Evolutionary conservation across 2,888 invertebrate species (phyloP), one percentile per base, ranked within the genome.

Genomic region (Dioctria rufipes): DNA sequence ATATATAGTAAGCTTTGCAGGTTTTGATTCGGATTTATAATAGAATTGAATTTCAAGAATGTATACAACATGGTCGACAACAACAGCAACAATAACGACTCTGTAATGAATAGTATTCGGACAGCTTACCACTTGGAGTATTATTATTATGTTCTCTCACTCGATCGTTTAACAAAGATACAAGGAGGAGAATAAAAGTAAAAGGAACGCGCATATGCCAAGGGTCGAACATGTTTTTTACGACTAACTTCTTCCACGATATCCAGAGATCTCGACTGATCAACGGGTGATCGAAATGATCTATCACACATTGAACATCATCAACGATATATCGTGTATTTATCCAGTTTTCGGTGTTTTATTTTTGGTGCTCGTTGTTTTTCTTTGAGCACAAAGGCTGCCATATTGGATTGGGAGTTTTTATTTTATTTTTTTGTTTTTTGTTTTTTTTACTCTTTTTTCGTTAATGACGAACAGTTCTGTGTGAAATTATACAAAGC

Each of bases 281-380:
- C 67, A 79, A 79, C 66, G 79, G 58, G 67, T 79, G 67, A 79
- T 79, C 79, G 79, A 79, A 79, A 79, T 69, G 67, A 79, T 79
- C 79, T 79, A 79, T 79, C 79, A 79, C 67, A 79, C 79, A 79
- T 79, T 67, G 79, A 79, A 69, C 58, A 79, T 79, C 46, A 69
- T 67, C 66, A 79, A 60, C 42, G 13, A 79, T 66, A 69, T 69
- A 79, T 79, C 79, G 42, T 60, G 69, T 79, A 79, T 67, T 79
- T 79, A 79, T 79, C 79, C 79, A 67, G 60, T 67, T 66, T 67
- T 49, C 25, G 39, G 43, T 63, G 43, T 77, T 77, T 61, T 75
- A 61, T 66, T 39, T 66, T 66, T 66, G 6, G 43, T 40, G n/a
- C 4, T n/a, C 42, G 3, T 66, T 4, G 42, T 65, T 40, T 39